Base-by-base conservation (phyloP, 1,140 invertebrate species). In the Sweltsa coloradensis region DNA sequence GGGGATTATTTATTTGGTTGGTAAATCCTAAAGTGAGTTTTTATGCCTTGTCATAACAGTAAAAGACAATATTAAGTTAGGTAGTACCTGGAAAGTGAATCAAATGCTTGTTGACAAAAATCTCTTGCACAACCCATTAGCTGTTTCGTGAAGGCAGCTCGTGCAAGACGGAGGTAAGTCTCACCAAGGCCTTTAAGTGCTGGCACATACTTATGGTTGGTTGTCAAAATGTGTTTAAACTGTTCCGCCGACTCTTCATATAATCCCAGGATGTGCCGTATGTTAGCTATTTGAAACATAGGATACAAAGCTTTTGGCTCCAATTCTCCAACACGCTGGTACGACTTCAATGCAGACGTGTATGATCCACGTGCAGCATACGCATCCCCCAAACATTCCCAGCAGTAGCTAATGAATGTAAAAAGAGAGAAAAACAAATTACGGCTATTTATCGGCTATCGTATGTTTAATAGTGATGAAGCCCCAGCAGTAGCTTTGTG, bases 321-420 rank as follows among this genome's bases (percentile, higher is more conserved):
- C 21, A 91, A 58, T 57, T 81, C 71, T 24, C 78, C 63, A 18
- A 81, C 81, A 68, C 81, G 81, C 45, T 84, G 76, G 64, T 89
- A 96, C 14, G 86, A 87, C 61, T 85, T 87, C 45, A 89, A 66
- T 13, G 89, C 85, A 9, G 90, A 87, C 26, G 78, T 83, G 57
- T 80, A 85, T 16, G 89, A 86, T 4, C 89, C 89, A 53, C 88
- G 68, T 7, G 74, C 72, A 50, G 82, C 74, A 65, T 94, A 94
- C 2, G 86, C 86, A 69, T 94, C 90, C 26, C 79, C 90, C 56
- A 94, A 68, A 52, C 83, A 82, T 68, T 94, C 89, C 83, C 86
- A 91, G 52, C 80, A 70, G 53, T 76, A 69, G 43, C 76, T 81
- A 49, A 47, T 63, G 55, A 24, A 26, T 26, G 29, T 31, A 45